A percentile compares a stretch with the other conserved stretches of the same genome.
Conservation (phyloP, 2,113 vertebrate species). For the Pachyramphus minor region DNA sequence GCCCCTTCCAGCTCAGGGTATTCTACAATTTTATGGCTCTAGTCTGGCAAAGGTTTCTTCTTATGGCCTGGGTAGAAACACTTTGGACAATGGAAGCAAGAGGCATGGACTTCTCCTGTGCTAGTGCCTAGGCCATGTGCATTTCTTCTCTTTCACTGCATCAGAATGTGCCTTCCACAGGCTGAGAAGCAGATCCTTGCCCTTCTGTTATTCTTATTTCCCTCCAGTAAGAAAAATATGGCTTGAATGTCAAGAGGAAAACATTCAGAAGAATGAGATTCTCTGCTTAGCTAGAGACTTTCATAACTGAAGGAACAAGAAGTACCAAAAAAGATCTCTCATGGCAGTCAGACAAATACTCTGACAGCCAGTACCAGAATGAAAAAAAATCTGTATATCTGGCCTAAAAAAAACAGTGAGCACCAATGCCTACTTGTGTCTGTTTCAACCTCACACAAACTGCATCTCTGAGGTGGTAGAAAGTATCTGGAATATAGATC, state of each 20-base stretch:
- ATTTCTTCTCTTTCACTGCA: neutral
- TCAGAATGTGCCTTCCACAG: neutral
- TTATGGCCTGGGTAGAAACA: neutral
- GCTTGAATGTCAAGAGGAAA: neutral
- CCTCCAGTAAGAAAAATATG: neutral
- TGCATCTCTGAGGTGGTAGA: neutral
- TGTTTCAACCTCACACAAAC: neutral
- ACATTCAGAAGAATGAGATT: neutral
- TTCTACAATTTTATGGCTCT: neutral
- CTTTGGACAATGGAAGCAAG: neutral
- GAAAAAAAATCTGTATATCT: neutral
- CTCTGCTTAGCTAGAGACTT: neutral
- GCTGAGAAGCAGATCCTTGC: neutral
- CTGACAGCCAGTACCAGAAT: neutral
- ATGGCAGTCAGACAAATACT: neutral
- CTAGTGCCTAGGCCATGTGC: accelerated
- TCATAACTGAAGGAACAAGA: neutral
- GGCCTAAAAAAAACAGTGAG: neutral
- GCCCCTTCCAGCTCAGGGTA: neutral
- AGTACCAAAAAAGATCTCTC: neutral
- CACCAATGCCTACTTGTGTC: neutral
- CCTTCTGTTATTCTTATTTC: neutral
- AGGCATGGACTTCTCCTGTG: neutral
- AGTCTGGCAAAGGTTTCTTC: accelerated
- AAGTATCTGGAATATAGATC: neutral